Evolutionary conservation across 2,797 vertebrate genomes (phyloP).

Genomic region (Pseudotriccus pelzelni): DNA sequence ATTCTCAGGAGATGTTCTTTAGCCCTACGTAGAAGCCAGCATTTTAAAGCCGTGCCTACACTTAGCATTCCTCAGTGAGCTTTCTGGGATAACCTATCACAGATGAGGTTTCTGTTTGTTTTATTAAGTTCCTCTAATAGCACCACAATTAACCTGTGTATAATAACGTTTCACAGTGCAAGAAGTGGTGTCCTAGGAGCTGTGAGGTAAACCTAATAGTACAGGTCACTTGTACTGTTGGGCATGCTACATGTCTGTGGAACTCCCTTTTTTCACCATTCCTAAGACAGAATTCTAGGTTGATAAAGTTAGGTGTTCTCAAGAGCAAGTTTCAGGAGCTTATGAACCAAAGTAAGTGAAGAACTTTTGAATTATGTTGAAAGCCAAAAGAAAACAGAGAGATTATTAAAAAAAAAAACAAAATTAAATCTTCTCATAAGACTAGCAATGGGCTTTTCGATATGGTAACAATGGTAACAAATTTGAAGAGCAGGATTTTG

Average conservation of each 20-base stretch:
- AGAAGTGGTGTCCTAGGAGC: neutral
- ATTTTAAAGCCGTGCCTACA: neutral
- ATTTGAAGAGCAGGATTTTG: neutral
- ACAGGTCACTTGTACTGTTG: neutral
- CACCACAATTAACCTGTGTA: fast-evolving
- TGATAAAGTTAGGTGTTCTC: neutral
- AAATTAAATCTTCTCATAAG: neutral
- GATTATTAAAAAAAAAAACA: neutral
- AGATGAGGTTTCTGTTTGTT: neutral
- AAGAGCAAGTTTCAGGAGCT: neutral
- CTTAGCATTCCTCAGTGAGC: neutral
- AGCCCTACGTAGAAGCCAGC: neutral
- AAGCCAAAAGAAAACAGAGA: neutral
- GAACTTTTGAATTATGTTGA: neutral
- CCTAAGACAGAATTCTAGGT: neutral
- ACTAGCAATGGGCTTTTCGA: neutral
- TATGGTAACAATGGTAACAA: neutral
- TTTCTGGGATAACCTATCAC: neutral
- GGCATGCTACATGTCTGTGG: neutral
- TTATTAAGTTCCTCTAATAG: neutral
- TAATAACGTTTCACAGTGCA: neutral
- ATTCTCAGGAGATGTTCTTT: neutral
- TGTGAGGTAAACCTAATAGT: neutral
- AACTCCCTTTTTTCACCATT: neutral
- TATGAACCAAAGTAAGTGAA: neutral